Evolutionary conservation across 2,113 vertebrate species (phyloP).

Genomic region (Mustelus asterias): DNA sequence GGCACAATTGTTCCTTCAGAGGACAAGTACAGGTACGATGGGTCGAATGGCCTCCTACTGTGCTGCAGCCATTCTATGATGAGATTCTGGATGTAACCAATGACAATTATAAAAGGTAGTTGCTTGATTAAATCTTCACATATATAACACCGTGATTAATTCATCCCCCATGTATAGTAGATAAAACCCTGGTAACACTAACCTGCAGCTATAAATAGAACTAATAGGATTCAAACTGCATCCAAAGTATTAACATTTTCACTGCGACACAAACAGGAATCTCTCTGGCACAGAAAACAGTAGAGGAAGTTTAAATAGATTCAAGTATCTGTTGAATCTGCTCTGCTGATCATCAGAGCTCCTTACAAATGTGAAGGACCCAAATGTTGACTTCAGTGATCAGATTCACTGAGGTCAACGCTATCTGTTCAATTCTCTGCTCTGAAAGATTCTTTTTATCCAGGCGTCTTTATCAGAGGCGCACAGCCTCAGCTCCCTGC

Average conservation of each 20-base stretch:
- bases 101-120: neutral
- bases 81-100: neutral
- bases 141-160: too few relatives aligned
- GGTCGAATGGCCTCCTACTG: too few relatives aligned
- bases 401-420: neutral
- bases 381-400: neutral
- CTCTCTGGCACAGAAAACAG: neutral
- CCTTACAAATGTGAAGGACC: neutral
- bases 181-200: neutral
- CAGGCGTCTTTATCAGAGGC: neutral
- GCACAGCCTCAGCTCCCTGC: neutral
- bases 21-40: too few relatives aligned
- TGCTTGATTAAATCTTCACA: neutral
- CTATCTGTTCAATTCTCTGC: neutral
- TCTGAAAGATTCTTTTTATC: neutral
- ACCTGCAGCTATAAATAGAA: neutral
- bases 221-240: neutral
- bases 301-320: neutral
- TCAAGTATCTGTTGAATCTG: neutral
- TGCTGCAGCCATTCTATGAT: too few relatives aligned
- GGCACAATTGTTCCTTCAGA: too few relatives aligned
- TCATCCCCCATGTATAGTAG: neutral
- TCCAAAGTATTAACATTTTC: neutral
- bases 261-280: neutral
- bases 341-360: neutral